Conservation (phyloP, 2,113 vertebrate genomes). For the Hippocampus comes region DNA sequence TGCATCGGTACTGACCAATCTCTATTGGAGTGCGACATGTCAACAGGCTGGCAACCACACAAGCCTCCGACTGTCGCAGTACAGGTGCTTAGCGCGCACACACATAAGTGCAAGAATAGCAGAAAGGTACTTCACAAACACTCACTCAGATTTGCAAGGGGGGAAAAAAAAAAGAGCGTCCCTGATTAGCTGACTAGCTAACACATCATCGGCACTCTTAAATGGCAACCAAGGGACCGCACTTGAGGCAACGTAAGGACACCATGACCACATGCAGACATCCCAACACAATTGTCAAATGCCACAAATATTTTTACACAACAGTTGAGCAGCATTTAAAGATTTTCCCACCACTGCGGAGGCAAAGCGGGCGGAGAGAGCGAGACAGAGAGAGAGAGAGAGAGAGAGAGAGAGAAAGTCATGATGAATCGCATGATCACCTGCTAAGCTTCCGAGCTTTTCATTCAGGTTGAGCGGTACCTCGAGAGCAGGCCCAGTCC, state of each 20-base stretch:
- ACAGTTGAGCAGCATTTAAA: constrained; percentile 8
- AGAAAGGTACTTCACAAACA: constrained; percentile 10
- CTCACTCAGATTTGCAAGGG: constrained; percentile 26
- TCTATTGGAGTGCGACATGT: constrained; percentile 5
- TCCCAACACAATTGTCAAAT: constrained; percentile 14
- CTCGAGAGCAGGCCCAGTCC: constrained; percentile 56
- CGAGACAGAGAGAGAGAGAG: constrained; percentile 4
- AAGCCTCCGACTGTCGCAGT: constrained; percentile 52
- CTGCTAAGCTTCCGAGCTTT: constrained; percentile 60
- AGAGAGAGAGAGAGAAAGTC: constrained; percentile 37
- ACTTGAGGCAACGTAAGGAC: constrained; percentile 19
- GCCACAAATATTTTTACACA: constrained; percentile 10
- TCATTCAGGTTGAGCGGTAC: constrained; percentile 72
- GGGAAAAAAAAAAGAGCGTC: background rate
- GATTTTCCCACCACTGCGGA: constrained; percentile 41
- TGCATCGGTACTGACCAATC: constrained; percentile 1
- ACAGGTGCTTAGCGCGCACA: constrained; percentile 15
- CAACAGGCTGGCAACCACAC: constrained; percentile 71
- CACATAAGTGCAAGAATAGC: constrained; percentile 3
- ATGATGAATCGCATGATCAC: constrained; percentile 73
- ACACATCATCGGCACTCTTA: constrained; percentile 24
- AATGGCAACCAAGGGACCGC: background rate
- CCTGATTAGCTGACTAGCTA: constrained; percentile 18
- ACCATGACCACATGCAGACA: constrained; percentile 10
- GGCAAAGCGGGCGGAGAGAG: constrained; percentile 26